Percentiles rank a stretch among this genome's conserved stretches.
These are phyloP conservation scores for Lamprotornis superbus DNA, from an alignment of 2,113 vertebrate genomes.

Conservation along the genomic window DNA sequence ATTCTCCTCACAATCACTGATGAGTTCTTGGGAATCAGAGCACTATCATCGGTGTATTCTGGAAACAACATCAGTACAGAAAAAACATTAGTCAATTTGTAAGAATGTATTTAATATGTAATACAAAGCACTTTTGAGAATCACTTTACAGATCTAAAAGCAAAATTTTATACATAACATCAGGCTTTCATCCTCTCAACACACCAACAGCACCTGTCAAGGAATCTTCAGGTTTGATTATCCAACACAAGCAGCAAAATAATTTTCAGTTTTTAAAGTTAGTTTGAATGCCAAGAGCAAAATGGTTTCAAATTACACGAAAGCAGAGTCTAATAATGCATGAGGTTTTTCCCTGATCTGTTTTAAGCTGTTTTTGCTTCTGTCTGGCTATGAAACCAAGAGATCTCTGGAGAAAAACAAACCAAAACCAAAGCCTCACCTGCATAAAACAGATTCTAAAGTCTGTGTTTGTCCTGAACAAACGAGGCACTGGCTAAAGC, in stretches of 20 bases:
- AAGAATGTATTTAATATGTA: not conserved
- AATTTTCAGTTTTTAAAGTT: not conserved
- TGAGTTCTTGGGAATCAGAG: slow-evolving; percentile 93
- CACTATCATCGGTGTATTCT: slow-evolving; percentile 93
- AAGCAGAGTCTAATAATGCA: not conserved
- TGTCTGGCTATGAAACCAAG: not conserved
- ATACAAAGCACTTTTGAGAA: not conserved
- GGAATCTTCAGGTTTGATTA: not conserved
- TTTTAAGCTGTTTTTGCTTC: not conserved
- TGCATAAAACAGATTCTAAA: not conserved
- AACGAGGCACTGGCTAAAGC: not conserved
- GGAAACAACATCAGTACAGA: not conserved
- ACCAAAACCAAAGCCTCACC: not conserved
- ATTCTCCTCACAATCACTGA: slow-evolving; percentile 96
- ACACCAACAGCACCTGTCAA: not conserved
- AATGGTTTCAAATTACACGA: not conserved
- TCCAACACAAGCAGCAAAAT: not conserved
- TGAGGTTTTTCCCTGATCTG: not conserved
- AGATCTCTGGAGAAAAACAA: not conserved
- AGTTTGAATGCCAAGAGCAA: not conserved
- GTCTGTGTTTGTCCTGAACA: not conserved
- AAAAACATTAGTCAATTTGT: not conserved
- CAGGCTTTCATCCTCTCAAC: not conserved
- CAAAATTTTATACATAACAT: not conserved
- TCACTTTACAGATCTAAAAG: not conserved